Evolutionary conservation across 2,888 invertebrate species (phyloP).

Genomic region (Nomada fucata): DNA sequence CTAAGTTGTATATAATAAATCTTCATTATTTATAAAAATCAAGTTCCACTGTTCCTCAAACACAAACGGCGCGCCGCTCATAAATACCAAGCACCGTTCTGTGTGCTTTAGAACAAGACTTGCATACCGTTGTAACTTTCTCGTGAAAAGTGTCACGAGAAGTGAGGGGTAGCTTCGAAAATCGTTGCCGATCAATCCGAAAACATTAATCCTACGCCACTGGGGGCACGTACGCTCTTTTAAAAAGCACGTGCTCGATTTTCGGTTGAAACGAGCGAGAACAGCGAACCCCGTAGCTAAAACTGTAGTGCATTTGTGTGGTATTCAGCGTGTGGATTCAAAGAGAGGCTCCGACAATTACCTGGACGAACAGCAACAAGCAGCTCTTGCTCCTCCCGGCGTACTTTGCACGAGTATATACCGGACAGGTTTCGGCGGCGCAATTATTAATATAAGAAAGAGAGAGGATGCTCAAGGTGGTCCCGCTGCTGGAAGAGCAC

Average conservation of each 20-base stretch:
- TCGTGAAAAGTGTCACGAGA: too few species aligned
- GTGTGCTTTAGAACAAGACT: too few species aligned
- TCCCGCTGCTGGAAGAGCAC: conserved; percentile 57
- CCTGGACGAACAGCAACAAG: conserved; percentile 67
- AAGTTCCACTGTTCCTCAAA: too few species aligned
- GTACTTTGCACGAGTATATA: conserved; percentile 73
- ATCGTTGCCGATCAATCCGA: background rate
- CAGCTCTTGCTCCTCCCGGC: conserved; percentile 62
- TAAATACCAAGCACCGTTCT: too few species aligned
- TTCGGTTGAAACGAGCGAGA: conserved; percentile 52
- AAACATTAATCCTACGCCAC: conserved; percentile 21
- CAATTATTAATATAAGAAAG: conserved; percentile 80
- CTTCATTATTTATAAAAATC: too few species aligned
- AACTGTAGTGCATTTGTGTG: conserved; percentile 55
- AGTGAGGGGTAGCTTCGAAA: too few species aligned
- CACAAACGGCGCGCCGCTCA: too few species aligned
- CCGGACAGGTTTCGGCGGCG: conserved; percentile 80
- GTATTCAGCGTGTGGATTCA: conserved; percentile 66
- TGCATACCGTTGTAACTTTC: too few species aligned
- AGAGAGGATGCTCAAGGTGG: conserved; percentile 65
- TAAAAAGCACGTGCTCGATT: conserved; percentile 67
- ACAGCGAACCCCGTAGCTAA: conserved; percentile 48
- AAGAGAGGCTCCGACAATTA: conserved; percentile 71
- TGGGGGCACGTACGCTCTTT: conserved; percentile 30
- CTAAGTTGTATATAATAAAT: too few species aligned